Conservation (phyloP, 2,888 invertebrate species). For the Himalopsyche japonica region DNA sequence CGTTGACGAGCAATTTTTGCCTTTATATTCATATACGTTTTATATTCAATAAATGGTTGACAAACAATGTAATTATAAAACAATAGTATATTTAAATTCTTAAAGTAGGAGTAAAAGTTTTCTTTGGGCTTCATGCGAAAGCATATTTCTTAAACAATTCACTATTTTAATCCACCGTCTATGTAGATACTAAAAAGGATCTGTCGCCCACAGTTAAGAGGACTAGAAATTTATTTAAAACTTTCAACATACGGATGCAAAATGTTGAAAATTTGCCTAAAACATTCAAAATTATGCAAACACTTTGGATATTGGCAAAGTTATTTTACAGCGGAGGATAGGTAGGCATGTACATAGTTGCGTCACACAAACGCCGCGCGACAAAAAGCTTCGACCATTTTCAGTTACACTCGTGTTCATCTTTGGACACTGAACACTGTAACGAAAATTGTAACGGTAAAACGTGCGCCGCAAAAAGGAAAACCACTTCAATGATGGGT, state of each 20-base stretch:
- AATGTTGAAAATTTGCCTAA: constrained; percentile 2
- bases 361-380: not conserved
- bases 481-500: not conserved
- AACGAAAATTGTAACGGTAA: not conserved
- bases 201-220: not conserved
- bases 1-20: not conserved
- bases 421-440: not conserved
- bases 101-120: too few relatives aligned
- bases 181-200: not conserved
- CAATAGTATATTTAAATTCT: too few relatives aligned
- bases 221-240: constrained; percentile 2
- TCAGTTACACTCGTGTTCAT: constrained; percentile 4
- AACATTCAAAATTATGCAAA: constrained; percentile 31
- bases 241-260: constrained; percentile 1
- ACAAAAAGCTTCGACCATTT: constrained; percentile 8
- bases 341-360: not conserved
- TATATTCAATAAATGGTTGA: not conserved
- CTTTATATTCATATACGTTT: too few relatives aligned
- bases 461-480: not conserved
- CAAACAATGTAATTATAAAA: not conserved
- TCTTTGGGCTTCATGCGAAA: not conserved
- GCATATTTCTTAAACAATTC: not conserved
- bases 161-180: not conserved
- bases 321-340: constrained; percentile 17
- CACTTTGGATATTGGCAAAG: constrained; percentile 38